Evolutionary conservation across 2,113 vertebrate genomes (phyloP), one percentile per base, ranked within the genome.

Genomic region (Suricata suricatta): DNA sequence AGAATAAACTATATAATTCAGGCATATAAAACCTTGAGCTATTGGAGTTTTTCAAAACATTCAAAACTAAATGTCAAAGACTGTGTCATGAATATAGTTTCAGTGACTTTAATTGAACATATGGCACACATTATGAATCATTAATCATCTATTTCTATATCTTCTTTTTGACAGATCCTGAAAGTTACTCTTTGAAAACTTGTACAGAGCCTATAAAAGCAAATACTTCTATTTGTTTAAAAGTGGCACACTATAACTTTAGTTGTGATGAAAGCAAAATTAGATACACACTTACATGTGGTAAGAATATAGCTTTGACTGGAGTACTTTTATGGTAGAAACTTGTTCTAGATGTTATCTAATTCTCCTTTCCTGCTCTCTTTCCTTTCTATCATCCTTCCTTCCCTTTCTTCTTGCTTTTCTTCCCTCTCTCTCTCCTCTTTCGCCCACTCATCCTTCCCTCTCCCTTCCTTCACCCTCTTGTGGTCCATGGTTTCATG

Each of bases 171-270:
- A 88, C 91, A 98, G 98, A 2, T 0, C 14, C 0, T 71, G 0
- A 2, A 4, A 5, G 0, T 0, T 90, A 97, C 57, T 0, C 0
- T 0, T 29, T 98, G 21, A 0, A 0, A 5, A 0, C 92, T 0
- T 93, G 74, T 10, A 92, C 54, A 23, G 0, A 0, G 0, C 0
- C 0, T 0, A 7, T 57, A 57, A 0, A 6, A 19, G 82, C 90
- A 72, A 0, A 92, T 81, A 96, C 31, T 52, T 95, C 97, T 21
- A 38, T 98, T 57, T 82, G 35, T 57, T 88, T 98, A 83, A 0
- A 88, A 21, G 16, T 79, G 97, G 0, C 0, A 1, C 0, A 0
- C 0, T 0, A 0, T 3, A 0, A 0, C 0, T 0, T 0, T 6
- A 0, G 0, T 4, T 97, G 97, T 72, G 0, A 0, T 0, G 0